Conservation (phyloP, 2,888 invertebrate genomes). For the Paralinhomoeus sp. region DNA sequence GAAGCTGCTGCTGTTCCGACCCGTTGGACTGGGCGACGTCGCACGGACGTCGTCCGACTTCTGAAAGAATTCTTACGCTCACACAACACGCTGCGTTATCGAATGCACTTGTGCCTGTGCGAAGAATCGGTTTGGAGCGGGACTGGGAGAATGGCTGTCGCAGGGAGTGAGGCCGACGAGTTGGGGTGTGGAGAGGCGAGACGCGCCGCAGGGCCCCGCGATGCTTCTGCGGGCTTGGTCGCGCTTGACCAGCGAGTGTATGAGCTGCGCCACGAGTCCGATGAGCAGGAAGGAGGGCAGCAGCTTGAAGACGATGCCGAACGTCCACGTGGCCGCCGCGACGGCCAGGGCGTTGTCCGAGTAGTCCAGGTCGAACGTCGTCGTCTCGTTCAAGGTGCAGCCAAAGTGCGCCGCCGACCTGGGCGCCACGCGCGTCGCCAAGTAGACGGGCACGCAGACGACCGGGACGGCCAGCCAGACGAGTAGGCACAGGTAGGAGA, state of each 20-base stretch:
- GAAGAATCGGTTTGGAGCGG: no score
- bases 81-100: no score
- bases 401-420: not conserved
- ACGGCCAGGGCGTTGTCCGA: conserved; percentile 10
- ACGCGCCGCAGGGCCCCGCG: no score
- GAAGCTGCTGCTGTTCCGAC: no score
- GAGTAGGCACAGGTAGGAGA: not conserved
- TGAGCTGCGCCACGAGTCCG: not conserved
- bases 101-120: no score
- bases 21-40: no score
- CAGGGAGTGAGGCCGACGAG: no score
- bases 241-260: not conserved
- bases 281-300: conserved; percentile 12
- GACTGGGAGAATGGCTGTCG: no score
- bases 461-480: conserved; percentile 13
- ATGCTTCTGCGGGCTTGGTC: no score
- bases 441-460: conserved; percentile 14
- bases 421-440: conserved; percentile 7
- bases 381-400: conserved; percentile 7
- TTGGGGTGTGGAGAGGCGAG: no score
- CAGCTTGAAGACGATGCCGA: conserved; percentile 16
- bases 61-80: no score
- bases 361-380: conserved; percentile 9
- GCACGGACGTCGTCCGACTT: no score
- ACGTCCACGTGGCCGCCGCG: conserved; percentile 14